These are phyloP conservation scores for Epinotia brunnichana DNA, from an alignment of 2,888 invertebrate species.

Conservation along the genomic window DNA sequence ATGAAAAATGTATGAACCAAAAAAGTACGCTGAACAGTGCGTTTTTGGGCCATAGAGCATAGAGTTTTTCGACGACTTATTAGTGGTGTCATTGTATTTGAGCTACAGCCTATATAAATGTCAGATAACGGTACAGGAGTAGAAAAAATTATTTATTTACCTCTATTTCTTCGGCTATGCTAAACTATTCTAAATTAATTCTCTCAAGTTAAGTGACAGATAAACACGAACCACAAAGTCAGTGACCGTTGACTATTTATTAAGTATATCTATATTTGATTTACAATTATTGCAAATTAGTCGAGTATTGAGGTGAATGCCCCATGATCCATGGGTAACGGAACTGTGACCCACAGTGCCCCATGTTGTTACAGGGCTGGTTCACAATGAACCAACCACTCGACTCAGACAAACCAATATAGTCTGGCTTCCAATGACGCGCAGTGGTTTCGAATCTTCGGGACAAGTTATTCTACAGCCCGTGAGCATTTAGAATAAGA, in stretches of 20 bases:
- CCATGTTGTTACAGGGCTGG: constrained; percentile 28
- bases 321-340: constrained; percentile 58
- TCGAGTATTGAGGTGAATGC: constrained; percentile 57
- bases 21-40: no score
- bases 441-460: neutral
- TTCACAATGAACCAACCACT: neutral
- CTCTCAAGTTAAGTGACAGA: neutral
- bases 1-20: no score
- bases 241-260: constrained; percentile 39
- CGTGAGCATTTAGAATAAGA: no score
- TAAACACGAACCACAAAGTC: constrained; percentile 3
- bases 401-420: neutral
- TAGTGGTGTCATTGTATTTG: no score
- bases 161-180: no score
- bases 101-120: no score
- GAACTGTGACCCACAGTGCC: constrained; percentile 55
- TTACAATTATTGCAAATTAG: constrained; percentile 52
- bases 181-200: no score
- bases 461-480: neutral
- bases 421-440: neutral
- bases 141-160: no score
- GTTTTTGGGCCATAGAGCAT: no score
- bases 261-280: constrained; percentile 58
- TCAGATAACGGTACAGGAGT: no score
- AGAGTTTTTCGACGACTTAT: no score